Evolutionary conservation across 2,888 invertebrate genomes (phyloP), one percentile per base, ranked within the genome.

Genomic region (Amaurobius ferox): DNA sequence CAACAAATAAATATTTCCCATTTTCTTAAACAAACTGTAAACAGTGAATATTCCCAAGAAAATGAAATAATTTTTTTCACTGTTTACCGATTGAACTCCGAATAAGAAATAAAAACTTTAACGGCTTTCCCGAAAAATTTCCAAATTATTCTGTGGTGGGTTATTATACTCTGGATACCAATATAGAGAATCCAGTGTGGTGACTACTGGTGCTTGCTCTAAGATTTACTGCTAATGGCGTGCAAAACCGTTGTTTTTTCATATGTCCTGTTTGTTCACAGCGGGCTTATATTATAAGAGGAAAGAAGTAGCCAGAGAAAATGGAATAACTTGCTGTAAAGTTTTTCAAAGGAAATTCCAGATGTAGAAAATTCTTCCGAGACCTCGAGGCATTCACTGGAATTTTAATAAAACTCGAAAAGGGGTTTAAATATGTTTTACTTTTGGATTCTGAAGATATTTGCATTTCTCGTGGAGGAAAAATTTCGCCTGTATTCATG

Each of bases 221-320:
- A 66, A 66, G 66, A 66, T 66, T 66, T 66, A 66, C 66, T 66
- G 66, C 66, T 66, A 66, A 66, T 66, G 66, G 66, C 66, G 66
- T 66, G 32, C 35, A 35, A 66, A 66, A 35, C n/a, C 35, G 66
- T 66, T 32, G 30, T 64, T 66, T 66, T 66, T 66, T 66, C 35
- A 66, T 66, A 66, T 66, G 32, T 30, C 19, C 16, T 23, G 0
- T n/a, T 32, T 66, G n/a, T n/a, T 66, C 66, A 32, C 66, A 32
- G 19, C 23, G 66, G 66, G 23, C 66, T 66, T 66, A 35, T 35
- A 66, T 32, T 66, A 66, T 35, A 19, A 30, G 32, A 19, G 11
- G 23, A 30, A 64, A 64, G 19, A 30, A 13, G 16, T 19, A 1
- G 30, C 3, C 16, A n/a, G 23, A 32, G 30, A 30, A 64, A 66